phyloP scores from a whole-genome alignment of 2,113 vertebrate species.

The Phylloscopus trochilus region DNA sequence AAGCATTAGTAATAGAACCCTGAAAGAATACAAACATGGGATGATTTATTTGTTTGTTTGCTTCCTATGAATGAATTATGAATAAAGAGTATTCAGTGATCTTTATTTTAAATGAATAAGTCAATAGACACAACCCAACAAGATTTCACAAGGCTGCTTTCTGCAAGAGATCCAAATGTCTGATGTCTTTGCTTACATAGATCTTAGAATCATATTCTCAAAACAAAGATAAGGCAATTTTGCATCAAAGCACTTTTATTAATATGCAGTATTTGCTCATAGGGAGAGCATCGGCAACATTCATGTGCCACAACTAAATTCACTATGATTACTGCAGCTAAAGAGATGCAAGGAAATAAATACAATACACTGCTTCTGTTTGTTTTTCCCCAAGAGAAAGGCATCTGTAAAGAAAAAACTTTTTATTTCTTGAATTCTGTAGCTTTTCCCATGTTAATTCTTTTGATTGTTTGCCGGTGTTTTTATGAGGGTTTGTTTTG shows the following conservation, averaged over 20 bases:
- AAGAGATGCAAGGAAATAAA: neutral
- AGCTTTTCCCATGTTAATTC: neutral
- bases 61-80: neutral
- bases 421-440: neutral
- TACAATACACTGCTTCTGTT: neutral
- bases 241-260: neutral
- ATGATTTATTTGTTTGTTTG: neutral
- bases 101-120: neutral
- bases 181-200: neutral
- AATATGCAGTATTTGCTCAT: neutral
- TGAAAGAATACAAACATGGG: neutral
- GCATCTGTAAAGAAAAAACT: neutral
- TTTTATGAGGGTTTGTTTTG: neutral
- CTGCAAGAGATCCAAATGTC: neutral
- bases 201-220: neutral
- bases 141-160: neutral
- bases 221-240: neutral
- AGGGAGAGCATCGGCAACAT: neutral
- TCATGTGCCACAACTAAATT: neutral
- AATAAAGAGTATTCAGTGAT: neutral
- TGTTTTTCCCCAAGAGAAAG: neutral
- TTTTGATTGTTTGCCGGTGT: neutral
- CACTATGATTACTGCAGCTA: neutral
- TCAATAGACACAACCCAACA: neutral
- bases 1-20: neutral